Percentiles rank a stretch among this genome's conserved stretches.
phyloP scores from a whole-genome alignment of 2,888 invertebrate species.

The Herminia tarsipennalis region DNA sequence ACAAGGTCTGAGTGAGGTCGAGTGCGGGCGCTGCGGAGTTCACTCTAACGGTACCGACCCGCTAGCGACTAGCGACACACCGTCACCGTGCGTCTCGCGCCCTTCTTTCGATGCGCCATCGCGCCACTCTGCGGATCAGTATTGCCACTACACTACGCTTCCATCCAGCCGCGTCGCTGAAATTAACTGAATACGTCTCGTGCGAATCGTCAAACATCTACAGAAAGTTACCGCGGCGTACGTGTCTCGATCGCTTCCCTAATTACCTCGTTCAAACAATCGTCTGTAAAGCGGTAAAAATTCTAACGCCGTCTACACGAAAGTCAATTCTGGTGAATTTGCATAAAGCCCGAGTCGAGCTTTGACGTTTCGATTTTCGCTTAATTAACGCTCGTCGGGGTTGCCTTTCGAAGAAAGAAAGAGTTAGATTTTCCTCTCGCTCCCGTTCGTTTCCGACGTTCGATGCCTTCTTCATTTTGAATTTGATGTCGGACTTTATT shows the following conservation, averaged over 20 bases:
- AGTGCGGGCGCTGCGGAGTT: slow-evolving; percentile 47
- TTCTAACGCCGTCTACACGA: slow-evolving; percentile 71
- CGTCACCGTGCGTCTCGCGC: slow-evolving; percentile 29
- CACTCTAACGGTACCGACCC: slow-evolving; percentile 63
- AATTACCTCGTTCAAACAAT: slow-evolving; percentile 78
- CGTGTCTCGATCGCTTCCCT: slow-evolving; percentile 60
- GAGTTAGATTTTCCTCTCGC: slow-evolving; percentile 72
- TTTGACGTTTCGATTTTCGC: slow-evolving; percentile 84
- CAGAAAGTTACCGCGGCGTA: slow-evolving; percentile 49
- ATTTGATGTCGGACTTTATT: slow-evolving; percentile 70
- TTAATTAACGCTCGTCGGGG: slow-evolving; percentile 78
- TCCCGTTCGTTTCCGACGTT: slow-evolving; percentile 63
- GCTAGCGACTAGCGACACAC: slow-evolving; percentile 34
- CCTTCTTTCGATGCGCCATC: slow-evolving; percentile 43
- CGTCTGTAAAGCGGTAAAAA: slow-evolving; percentile 69
- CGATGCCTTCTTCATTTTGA: slow-evolving; percentile 64
- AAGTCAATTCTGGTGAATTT: slow-evolving; percentile 80
- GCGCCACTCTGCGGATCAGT: slow-evolving; percentile 6
- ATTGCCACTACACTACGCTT: too few relatives aligned
- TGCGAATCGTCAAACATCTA: slow-evolving; percentile 26
- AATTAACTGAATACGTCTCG: slow-evolving; percentile 36
- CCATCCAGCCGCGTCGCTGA: slow-evolving; percentile 15
- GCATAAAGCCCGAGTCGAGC: slow-evolving; percentile 77
- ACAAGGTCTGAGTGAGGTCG: slow-evolving; percentile 40
- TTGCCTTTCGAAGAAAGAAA: slow-evolving; percentile 62